Percentiles rank a stretch among this genome's conserved stretches.
Conservation (phyloP, 2,888 invertebrate species). For the Microchrysa polita region DNA sequence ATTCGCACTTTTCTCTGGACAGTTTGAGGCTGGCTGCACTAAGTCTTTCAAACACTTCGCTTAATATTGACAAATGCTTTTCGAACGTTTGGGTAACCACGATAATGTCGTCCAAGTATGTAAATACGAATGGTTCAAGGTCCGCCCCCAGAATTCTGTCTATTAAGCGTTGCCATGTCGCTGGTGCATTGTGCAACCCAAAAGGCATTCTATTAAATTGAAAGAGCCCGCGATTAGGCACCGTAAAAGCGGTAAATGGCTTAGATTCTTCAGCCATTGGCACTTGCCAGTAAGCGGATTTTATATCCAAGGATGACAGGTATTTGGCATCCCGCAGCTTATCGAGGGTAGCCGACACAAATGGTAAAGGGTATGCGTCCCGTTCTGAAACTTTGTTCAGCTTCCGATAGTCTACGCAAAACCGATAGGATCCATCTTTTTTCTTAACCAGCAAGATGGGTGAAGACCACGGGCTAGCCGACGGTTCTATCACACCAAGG, state of each 20-base stretch:
- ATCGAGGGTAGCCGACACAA: constrained; percentile 52
- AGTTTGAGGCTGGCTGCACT: background rate
- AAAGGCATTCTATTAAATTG: constrained; percentile 34
- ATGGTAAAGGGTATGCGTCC: constrained; percentile 54
- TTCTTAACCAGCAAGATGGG: constrained; percentile 53
- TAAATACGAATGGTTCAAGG: constrained; percentile 46
- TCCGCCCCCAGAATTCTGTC: background rate
- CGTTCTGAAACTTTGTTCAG: constrained; percentile 52
- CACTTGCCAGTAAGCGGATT: constrained; percentile 42
- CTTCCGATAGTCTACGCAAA: constrained; percentile 53
- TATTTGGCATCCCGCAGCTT: constrained; percentile 52
- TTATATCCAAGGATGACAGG: constrained; percentile 53
- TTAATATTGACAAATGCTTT: constrained; percentile 11
- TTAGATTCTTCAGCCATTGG: constrained; percentile 46
- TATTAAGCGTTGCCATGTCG: constrained; percentile 7
- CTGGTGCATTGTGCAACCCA: constrained; percentile 38
- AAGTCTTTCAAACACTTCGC: constrained; percentile 14
- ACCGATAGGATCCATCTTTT: constrained; percentile 50
- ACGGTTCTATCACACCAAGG: constrained; percentile 52
- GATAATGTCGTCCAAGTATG: constrained; percentile 43
- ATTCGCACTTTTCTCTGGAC: constrained; percentile 23
- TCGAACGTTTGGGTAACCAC: constrained; percentile 19
- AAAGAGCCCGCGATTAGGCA: background rate
- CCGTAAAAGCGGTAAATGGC: background rate
- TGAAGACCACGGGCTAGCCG: constrained; percentile 53